Evolutionary conservation across 1,140 invertebrate species (phyloP).

Genomic region (Lepidostoma basale): DNA sequence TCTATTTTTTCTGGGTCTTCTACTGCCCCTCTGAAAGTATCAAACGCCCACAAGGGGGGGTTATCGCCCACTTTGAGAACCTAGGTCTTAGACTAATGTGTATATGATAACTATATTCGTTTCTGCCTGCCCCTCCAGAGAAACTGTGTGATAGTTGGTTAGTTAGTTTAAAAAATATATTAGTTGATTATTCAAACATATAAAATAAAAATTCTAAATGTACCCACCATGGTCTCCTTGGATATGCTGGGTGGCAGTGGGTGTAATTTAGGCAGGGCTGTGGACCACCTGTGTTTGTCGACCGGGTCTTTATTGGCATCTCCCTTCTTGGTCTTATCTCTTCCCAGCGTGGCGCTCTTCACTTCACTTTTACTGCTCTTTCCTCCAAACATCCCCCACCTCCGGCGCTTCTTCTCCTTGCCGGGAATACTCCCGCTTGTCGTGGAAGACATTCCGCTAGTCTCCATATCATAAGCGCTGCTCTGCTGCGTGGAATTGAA

Average conservation of each 20-base stretch:
- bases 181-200: too few species aligned
- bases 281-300: slow-evolving; percentile 70
- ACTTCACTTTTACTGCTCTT: slow-evolving; percentile 62
- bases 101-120: too few species aligned
- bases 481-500: slow-evolving; percentile 51
- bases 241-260: slow-evolving; percentile 73
- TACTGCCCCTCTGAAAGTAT: too few species aligned
- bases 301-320: slow-evolving; percentile 56
- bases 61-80: too few species aligned
- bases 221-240: slow-evolving; percentile 74
- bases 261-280: slow-evolving; percentile 68
- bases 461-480: slow-evolving; percentile 45
- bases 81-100: too few species aligned
- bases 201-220: too few species aligned
- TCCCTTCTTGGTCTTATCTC: slow-evolving; percentile 62
- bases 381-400: slow-evolving; percentile 69
- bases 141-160: too few species aligned
- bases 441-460: slow-evolving; percentile 44
- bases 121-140: too few species aligned
- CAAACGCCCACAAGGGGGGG: too few species aligned
- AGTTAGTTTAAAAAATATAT: too few species aligned
- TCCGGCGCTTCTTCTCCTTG: slow-evolving; percentile 66
- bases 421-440: slow-evolving; percentile 49
- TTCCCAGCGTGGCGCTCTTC: slow-evolving; percentile 68
- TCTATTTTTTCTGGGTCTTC: too few species aligned